Evolutionary conservation across 2,797 vertebrate genomes (phyloP).

Genomic region (Intellagama lesueurii): DNA sequence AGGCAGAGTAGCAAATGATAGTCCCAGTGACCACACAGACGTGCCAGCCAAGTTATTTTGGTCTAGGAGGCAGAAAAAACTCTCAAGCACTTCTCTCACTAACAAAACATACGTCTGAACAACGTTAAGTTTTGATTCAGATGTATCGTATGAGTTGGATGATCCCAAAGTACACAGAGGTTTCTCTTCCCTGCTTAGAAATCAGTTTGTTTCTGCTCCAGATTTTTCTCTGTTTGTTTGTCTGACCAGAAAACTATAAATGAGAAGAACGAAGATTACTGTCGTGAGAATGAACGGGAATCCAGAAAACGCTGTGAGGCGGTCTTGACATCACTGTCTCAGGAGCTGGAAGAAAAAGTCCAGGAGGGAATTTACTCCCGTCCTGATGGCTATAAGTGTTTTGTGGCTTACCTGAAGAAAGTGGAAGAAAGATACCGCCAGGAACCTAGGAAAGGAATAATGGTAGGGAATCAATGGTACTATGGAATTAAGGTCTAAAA

Average conservation of each 20-base stretch:
- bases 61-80: too few species aligned
- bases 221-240: background rate
- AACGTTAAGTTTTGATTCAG: too few species aligned
- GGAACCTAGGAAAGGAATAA: constrained; percentile 27
- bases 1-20: too few species aligned
- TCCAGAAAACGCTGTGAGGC: constrained; percentile 7
- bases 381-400: constrained; percentile 32
- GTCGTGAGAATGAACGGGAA: background rate
- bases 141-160: too few species aligned
- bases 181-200: too few species aligned
- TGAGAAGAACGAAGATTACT: constrained; percentile 18
- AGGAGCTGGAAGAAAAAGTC: constrained; percentile 17
- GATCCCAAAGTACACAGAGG: too few species aligned
- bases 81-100: too few species aligned
- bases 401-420: background rate
- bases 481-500: background rate
- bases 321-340: background rate
- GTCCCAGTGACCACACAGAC: too few species aligned
- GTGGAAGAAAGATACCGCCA: constrained; percentile 2
- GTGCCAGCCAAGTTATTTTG: too few species aligned
- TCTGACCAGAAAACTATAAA: background rate
- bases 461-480: constrained; percentile 1
- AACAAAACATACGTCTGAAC: too few species aligned
- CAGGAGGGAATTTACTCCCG: background rate
- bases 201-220: background rate